Evolutionary conservation across 1,140 invertebrate genomes (phyloP).

Genomic region (Phenacoccus solenopsis): DNA sequence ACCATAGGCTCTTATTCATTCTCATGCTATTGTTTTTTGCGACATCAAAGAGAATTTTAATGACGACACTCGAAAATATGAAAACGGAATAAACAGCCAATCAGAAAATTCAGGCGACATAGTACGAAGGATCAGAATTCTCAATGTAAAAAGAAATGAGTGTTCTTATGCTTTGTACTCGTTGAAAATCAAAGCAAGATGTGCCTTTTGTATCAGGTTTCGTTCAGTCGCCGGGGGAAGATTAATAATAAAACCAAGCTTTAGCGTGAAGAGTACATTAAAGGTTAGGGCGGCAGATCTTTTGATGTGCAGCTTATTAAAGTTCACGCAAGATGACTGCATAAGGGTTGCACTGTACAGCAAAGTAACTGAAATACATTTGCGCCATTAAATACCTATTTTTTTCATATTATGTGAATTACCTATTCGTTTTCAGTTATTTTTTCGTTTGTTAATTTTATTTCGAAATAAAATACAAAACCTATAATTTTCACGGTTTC

Average conservation of each 20-base stretch:
- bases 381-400: background rate
- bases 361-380: background rate
- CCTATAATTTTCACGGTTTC: too few species aligned
- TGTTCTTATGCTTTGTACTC: background rate
- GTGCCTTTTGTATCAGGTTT: constrained; percentile 1
- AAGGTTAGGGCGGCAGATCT: background rate
- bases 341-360: background rate
- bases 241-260: background rate
- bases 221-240: background rate
- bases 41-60: background rate
- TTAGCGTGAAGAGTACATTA: background rate
- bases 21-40: background rate
- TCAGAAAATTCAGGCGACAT: background rate
- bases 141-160: background rate
- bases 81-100: constrained; percentile 1
- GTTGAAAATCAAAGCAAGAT: background rate
- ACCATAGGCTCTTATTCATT: background rate
- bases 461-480: too few species aligned
- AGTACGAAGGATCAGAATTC: background rate
- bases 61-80: constrained; percentile 1
- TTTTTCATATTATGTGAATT: too few species aligned
- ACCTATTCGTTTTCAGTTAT: too few species aligned
- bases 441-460: too few species aligned
- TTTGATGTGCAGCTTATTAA: constrained; percentile 2
- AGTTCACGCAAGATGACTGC: background rate